Evolutionary conservation across 2,888 invertebrate species (phyloP).

Genomic region (Himalopsyche kuldschensis): DNA sequence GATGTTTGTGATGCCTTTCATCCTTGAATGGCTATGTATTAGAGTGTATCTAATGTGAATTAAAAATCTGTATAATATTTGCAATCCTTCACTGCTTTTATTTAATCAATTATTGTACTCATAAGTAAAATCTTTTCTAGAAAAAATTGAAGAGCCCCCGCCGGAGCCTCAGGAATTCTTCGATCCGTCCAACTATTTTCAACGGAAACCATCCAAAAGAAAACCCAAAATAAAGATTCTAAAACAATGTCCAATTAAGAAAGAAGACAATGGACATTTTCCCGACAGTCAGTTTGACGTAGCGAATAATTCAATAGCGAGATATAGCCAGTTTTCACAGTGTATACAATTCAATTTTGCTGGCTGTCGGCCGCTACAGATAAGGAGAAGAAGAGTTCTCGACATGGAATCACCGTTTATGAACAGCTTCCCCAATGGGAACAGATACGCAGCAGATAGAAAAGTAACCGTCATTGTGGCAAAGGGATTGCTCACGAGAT

Average conservation of each 20-base stretch:
- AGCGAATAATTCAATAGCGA: neutral
- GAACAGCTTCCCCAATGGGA: slow-evolving; percentile 31
- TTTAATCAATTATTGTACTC: neutral
- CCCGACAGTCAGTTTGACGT: slow-evolving; percentile 26
- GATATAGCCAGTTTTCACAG: slow-evolving; percentile 3
- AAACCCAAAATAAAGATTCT: slow-evolving; percentile 28
- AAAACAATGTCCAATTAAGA: slow-evolving; percentile 26
- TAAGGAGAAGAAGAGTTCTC: slow-evolving; percentile 1
- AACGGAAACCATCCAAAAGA: slow-evolving; percentile 19
- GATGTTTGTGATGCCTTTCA: no score
- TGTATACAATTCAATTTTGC: slow-evolving; percentile 25
- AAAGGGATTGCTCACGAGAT: slow-evolving; percentile 51
- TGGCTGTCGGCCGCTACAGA: slow-evolving; percentile 17
- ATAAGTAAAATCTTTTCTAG: slow-evolving; percentile 2
- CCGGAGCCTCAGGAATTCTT: slow-evolving; percentile 34
- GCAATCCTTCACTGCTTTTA: no score
- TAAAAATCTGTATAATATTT: no score
- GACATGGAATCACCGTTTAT: slow-evolving; percentile 11
- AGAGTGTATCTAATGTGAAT: no score
- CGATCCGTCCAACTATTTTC: slow-evolving; percentile 19
- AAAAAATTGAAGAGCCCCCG: slow-evolving; percentile 43
- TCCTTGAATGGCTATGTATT: no score
- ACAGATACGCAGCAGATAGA: slow-evolving; percentile 28
- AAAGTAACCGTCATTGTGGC: slow-evolving; percentile 45
- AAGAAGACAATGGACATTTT: slow-evolving; percentile 17